phyloP scores from a whole-genome alignment of 2,797 vertebrate species.

The Craterocephalus amniculus region DNA sequence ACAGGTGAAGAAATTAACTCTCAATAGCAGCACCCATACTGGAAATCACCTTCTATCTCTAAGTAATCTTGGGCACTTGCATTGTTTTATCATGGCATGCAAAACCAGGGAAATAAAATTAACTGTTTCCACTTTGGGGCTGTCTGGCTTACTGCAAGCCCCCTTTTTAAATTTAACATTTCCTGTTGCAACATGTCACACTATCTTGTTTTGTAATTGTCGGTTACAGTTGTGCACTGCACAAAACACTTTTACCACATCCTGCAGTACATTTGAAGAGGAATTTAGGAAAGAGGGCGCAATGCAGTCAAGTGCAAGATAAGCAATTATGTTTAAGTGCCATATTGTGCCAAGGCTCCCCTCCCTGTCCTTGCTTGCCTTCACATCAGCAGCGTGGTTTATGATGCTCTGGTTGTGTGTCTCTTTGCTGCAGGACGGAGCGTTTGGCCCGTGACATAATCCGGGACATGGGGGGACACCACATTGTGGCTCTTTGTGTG shows the following conservation, averaged over 20 bases:
- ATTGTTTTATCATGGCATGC: not conserved
- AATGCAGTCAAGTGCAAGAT: slow-evolving; percentile 8
- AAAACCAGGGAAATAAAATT: not conserved
- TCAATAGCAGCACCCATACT: not conserved
- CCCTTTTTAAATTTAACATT: not conserved
- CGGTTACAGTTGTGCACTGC: not conserved
- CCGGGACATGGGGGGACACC: slow-evolving; percentile 86
- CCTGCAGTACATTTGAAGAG: slow-evolving; percentile 34
- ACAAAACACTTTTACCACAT: slow-evolving; percentile 36
- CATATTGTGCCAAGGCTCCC: slow-evolving; percentile 1
- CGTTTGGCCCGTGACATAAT: slow-evolving; percentile 88
- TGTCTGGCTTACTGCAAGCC: not conserved
- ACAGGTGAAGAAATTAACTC: slow-evolving; percentile 82
- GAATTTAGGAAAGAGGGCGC: slow-evolving; percentile 5
- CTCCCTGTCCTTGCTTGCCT: slow-evolving; percentile 1
- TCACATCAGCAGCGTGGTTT: not conserved
- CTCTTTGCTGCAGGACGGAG: slow-evolving; percentile 82
- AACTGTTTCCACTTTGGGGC: not conserved
- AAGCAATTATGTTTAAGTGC: slow-evolving; percentile 33
- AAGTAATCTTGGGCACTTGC: not conserved
- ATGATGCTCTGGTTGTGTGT: not conserved
- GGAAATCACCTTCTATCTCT: not conserved
- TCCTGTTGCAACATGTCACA: not conserved
- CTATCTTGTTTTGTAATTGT: not conserved
- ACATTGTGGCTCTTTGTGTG: slow-evolving; percentile 89